Evolutionary conservation across 2,113 vertebrate species (phyloP), one percentile per base, ranked within the genome.

Genomic region (Otus sunia): DNA sequence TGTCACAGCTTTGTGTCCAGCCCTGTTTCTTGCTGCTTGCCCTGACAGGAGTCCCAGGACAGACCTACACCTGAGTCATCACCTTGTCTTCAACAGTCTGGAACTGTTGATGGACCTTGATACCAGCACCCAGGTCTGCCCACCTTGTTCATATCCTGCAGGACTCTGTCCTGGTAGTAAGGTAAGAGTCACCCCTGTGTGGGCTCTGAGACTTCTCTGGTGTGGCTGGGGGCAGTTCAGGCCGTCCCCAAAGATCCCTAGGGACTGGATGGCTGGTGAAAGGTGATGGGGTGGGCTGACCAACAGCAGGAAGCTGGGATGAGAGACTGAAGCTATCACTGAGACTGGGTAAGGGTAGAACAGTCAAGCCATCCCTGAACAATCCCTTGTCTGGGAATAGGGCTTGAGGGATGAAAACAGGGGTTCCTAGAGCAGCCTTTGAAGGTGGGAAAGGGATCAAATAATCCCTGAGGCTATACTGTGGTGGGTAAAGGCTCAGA

Each of bases 91-190:
- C 53, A 64, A 3, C 37, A 59, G 19, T 27, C 50, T 66, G n/a
- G 21, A 25, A 32, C 27, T 34, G 12, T 27, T 1, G 3, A 56
- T 22, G 14, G 45, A 47, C 11, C 23, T 41, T 0, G 0, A 47
- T 10, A 55, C 8, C 8, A 39, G 60, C 18, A 49, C 8, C 13
- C 7, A 22, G 22, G 15, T 50, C 47, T 79, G 52, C 25, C 19
- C 16, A 75, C 6, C 12, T 12, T 60, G 43, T 67, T 66, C 21
- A 49, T 60, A 52, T 34, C 18, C 16, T 66, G 23, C 5, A 68
- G 36, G 30, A 53, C 14, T 11, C 8, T 45, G 41, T 3, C 10
- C 4, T 62, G 45, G 9, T 66, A 11, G 23, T 53, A 53, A 81
- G 23, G 13, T 45, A 45, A 45, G 12, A 58, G 19, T 26, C 12